Conservation (phyloP, 2,888 invertebrate genomes). For the Chaetoderma sp. region DNA sequence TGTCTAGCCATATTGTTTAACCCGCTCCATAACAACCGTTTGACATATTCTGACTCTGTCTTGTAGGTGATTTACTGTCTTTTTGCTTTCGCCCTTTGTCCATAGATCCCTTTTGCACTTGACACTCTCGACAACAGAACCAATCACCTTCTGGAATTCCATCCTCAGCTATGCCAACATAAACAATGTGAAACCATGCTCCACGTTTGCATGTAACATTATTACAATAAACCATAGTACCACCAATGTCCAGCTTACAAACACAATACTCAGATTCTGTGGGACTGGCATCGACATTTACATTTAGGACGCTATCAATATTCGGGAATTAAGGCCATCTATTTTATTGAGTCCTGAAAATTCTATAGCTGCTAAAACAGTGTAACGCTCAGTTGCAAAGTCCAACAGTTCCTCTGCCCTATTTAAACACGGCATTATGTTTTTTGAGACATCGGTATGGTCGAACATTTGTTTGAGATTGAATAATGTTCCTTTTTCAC, state of each 20-base stretch:
- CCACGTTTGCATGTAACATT: conserved; percentile 5
- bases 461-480: too few relatives aligned
- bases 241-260: conserved; percentile 8
- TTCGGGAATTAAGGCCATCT: conserved; percentile 6
- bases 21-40: conserved; percentile 8
- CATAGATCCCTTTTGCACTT: too few relatives aligned
- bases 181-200: conserved; percentile 26
- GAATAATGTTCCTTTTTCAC: too few relatives aligned
- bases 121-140: conserved; percentile 15
- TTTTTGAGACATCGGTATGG: too few relatives aligned
- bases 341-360: not conserved
- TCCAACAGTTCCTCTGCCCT: conserved; percentile 12
- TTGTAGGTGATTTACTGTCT: too few relatives aligned
- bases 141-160: conserved; percentile 20
- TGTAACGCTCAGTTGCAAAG: conserved; percentile 11
- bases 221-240: conserved; percentile 9
- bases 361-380: conserved; percentile 7
- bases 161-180: conserved; percentile 13
- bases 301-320: not conserved
- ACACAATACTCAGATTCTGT: not conserved
- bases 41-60: conserved; percentile 17
- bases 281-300: not conserved
- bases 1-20: conserved; percentile 11
- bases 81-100: too few relatives aligned
- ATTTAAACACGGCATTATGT: too few relatives aligned